Evolutionary conservation across 2,888 invertebrate species (phyloP).

Genomic region (Dicycla oo): DNA sequence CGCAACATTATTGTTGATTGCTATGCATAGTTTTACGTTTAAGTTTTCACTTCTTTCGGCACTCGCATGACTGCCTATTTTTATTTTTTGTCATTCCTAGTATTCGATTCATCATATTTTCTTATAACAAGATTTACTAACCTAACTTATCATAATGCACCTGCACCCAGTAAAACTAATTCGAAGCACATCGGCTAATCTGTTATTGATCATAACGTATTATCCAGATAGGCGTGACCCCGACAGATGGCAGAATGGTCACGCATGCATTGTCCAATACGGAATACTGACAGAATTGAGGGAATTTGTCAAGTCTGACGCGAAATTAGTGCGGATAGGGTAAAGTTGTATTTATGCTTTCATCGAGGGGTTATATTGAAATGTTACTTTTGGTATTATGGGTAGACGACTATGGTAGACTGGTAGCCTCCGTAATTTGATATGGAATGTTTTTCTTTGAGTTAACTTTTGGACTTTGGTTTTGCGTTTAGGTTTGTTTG

Average conservation of each 20-base stretch:
- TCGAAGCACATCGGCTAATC: constrained; percentile 75
- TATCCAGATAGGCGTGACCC: constrained; percentile 78
- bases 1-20: too few relatives aligned
- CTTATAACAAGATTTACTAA: background rate
- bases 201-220: constrained; percentile 77
- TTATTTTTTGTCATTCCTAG: background rate
- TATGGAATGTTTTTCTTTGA: background rate
- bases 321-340: constrained; percentile 78
- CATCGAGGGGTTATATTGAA: constrained; percentile 56
- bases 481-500: too few relatives aligned
- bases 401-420: constrained; percentile 20
- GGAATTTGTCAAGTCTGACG: constrained; percentile 82
- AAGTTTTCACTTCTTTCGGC: too few relatives aligned
- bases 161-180: constrained; percentile 74
- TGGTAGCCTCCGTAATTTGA: background rate
- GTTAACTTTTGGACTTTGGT: background rate
- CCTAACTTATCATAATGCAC: constrained; percentile 68
- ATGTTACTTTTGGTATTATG: constrained; percentile 57
- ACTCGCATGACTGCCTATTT: too few relatives aligned
- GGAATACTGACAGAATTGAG: constrained; percentile 71
- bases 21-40: too few relatives aligned
- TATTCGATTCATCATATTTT: background rate
- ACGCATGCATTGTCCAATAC: constrained; percentile 68
- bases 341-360: constrained; percentile 69
- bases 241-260: constrained; percentile 79